phyloP scores from a whole-genome alignment of 2,797 vertebrate species.

The Nannoperca obscura region DNA sequence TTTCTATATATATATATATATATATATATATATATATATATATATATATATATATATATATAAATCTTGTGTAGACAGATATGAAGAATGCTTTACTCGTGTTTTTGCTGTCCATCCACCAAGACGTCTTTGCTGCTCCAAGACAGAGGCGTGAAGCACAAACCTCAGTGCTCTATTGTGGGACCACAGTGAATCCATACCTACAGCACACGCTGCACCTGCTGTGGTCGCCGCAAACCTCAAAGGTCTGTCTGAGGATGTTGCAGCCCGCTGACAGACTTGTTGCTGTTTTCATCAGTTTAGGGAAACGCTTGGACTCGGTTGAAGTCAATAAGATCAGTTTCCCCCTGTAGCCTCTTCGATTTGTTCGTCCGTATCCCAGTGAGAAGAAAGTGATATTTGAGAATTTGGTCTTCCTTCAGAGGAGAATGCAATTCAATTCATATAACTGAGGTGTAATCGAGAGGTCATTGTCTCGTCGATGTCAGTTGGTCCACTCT shows the following conservation, averaged over 20 bases:
- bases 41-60: not conserved
- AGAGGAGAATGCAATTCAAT: not conserved
- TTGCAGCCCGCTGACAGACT: conserved; percentile 59
- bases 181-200: conserved; percentile 59
- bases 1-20: too few relatives aligned
- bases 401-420: not conserved
- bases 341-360: not conserved
- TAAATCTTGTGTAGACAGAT: too few relatives aligned
- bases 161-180: conserved; percentile 35
- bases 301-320: conserved; percentile 22
- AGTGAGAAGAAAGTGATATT: conserved; percentile 1
- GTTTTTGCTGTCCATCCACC: not conserved
- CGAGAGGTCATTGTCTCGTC: not conserved
- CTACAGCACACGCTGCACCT: conserved; percentile 50
- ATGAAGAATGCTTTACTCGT: not conserved
- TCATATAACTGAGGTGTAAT: not conserved
- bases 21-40: too few relatives aligned
- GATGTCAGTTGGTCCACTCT: not conserved
- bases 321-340: conserved; percentile 19
- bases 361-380: not conserved
- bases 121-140: conserved; percentile 27
- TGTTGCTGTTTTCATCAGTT: conserved; percentile 69
- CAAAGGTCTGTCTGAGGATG: conserved; percentile 33
- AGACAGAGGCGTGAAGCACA: conserved; percentile 44
- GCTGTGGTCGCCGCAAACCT: conserved; percentile 37